Percentiles rank a stretch among this genome's conserved stretches.
phyloP scores from a whole-genome alignment of 2,113 vertebrate species.

The Brachirus orientalis region DNA sequence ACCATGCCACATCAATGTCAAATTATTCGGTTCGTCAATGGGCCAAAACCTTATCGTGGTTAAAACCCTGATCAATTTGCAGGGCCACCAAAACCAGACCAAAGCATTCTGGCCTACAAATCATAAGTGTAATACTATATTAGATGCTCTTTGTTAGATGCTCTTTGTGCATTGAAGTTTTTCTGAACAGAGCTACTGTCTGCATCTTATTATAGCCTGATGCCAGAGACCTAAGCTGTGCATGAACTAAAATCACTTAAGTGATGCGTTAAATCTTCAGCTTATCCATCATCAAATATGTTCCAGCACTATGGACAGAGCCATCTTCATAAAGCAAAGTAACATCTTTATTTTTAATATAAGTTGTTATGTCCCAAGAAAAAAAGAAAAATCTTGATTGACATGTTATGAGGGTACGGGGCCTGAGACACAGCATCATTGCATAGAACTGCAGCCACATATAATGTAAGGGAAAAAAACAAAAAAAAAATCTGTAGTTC shows the following conservation, averaged over 20 bases:
- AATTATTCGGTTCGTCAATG: no score
- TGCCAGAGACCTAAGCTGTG: not conserved
- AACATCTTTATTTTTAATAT: slow-evolving; percentile 28
- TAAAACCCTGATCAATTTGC: no score
- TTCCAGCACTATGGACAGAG: not conserved
- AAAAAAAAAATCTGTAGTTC: no score
- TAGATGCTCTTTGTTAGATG: no score
- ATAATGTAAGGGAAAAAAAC: slow-evolving; percentile 4
- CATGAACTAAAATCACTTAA: slow-evolving; percentile 12
- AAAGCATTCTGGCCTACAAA: no score
- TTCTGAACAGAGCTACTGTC: not conserved
- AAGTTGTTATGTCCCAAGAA: slow-evolving; percentile 33
- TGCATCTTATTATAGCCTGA: not conserved
- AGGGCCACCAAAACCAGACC: no score
- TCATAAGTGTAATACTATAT: no score
- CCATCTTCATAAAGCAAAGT: slow-evolving; percentile 35
- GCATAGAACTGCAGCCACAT: slow-evolving; percentile 32
- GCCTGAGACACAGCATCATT: slow-evolving; percentile 39
- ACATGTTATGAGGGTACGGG: slow-evolving; percentile 56
- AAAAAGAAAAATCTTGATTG: slow-evolving; percentile 42
- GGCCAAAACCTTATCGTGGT: no score
- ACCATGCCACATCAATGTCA: no score
- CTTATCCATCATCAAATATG: no score
- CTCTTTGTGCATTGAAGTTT: not conserved
- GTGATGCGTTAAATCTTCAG: slow-evolving; percentile 10